Evolutionary conservation across 2,888 invertebrate genomes (phyloP).

Genomic region (Marronus borbonicus): DNA sequence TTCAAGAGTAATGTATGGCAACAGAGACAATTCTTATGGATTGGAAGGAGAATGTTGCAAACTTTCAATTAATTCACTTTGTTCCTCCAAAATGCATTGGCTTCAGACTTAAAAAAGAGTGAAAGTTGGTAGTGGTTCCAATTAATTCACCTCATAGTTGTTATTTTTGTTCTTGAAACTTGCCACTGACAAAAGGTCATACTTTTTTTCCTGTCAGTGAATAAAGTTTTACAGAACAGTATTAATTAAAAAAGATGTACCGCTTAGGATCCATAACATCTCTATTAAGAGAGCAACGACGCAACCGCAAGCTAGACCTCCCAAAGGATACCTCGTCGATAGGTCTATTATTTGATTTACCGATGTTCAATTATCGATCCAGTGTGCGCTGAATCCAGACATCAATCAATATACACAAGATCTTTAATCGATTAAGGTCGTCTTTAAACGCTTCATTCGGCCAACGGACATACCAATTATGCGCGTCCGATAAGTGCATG

Average conservation of each 20-base stretch:
- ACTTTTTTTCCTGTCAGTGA: too few relatives aligned
- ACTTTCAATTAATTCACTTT: too few relatives aligned
- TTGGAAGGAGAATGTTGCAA: too few relatives aligned
- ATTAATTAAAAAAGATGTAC: not conserved
- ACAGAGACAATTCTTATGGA: too few relatives aligned
- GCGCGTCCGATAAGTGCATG: conserved; percentile 37
- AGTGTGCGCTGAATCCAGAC: conserved; percentile 30
- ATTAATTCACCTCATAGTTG: too few relatives aligned
- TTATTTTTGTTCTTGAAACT: too few relatives aligned
- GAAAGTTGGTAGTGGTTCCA: too few relatives aligned
- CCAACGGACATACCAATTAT: conserved; percentile 41
- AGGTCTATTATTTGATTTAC: conserved; percentile 47
- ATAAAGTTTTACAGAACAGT: not conserved
- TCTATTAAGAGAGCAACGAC: conserved; percentile 21
- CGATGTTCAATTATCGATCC: conserved; percentile 44
- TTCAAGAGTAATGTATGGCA: too few relatives aligned
- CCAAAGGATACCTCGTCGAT: conserved; percentile 34
- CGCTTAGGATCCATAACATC: conserved; percentile 29
- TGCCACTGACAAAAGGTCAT: too few relatives aligned
- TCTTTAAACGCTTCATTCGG: conserved; percentile 29
- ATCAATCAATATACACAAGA: conserved; percentile 41
- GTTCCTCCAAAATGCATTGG: too few relatives aligned
- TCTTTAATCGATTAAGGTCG: conserved; percentile 38
- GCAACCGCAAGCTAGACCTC: conserved; percentile 45
- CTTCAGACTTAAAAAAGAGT: too few relatives aligned